These are phyloP conservation scores for Oreochromis aureus DNA, from an alignment of 2,113 vertebrate species.

Conservation along the genomic window DNA sequence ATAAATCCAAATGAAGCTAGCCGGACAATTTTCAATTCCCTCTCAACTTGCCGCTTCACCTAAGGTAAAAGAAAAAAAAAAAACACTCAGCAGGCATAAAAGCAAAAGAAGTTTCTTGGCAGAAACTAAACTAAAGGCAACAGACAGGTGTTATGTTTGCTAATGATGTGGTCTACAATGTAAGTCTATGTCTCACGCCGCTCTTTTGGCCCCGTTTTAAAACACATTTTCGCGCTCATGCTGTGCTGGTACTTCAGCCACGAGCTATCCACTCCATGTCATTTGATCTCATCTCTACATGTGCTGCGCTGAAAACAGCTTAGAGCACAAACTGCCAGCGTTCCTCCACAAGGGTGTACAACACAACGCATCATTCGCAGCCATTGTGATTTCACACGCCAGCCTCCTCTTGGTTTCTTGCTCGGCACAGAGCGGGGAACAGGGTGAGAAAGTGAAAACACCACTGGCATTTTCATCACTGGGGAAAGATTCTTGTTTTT, in stretches of 20 bases:
- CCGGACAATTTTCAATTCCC: conserved; percentile 9
- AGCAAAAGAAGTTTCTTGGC: conserved; percentile 2
- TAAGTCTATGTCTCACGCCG: conserved; percentile 32
- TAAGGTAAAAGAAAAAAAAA: conserved; percentile 10
- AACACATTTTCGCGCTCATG: conserved; percentile 46
- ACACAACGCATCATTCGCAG: conserved; percentile 44
- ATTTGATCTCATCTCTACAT: conserved; percentile 61
- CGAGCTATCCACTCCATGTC: conserved; percentile 56
- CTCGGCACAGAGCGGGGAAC: conserved; percentile 28
- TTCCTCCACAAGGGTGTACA: conserved; percentile 47
- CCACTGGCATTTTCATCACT: conserved; percentile 56
- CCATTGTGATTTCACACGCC: conserved; percentile 45
- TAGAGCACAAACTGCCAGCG: conserved; percentile 48
- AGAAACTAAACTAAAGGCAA: conserved; percentile 27
- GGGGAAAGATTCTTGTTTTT: conserved; percentile 47
- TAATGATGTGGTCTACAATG: conserved; percentile 47
- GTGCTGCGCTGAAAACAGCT: conserved; percentile 43
- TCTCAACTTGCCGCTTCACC: conserved; percentile 11
- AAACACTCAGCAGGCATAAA: background rate
- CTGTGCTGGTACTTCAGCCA: conserved; percentile 46
- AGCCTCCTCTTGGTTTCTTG: conserved; percentile 22
- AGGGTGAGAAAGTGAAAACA: conserved; percentile 44
- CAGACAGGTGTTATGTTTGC: conserved; percentile 32
- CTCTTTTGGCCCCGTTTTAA: conserved; percentile 45
- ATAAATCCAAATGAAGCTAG: conserved; percentile 28